These are phyloP conservation scores for Labeo calbasu DNA, from an alignment of 2,797 vertebrate genomes.

Conservation along the genomic window DNA sequence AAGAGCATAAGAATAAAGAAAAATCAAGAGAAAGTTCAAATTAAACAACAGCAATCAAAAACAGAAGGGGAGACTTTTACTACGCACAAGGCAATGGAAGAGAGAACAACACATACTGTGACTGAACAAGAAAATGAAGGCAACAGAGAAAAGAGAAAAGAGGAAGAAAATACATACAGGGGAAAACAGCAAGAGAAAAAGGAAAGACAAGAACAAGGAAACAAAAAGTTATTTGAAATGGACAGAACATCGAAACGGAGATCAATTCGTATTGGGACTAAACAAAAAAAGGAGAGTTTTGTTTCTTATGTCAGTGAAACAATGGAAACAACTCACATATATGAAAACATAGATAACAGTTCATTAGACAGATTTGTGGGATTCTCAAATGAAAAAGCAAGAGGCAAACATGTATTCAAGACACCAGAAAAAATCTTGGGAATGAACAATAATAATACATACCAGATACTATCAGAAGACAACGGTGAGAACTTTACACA, in stretches of 20 bases:
- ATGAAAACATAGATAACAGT: neutral
- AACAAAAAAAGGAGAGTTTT: neutral
- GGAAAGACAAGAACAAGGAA: neutral
- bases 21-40: neutral
- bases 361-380: neutral
- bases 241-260: neutral
- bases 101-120: neutral
- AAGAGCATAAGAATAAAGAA: neutral
- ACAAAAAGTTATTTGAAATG: neutral
- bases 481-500: neutral
- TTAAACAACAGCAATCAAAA: neutral
- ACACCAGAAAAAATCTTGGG: neutral
- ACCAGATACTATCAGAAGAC: accelerated
- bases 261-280: neutral
- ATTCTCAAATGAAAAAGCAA: neutral
- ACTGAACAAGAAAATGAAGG: neutral
- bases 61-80: neutral
- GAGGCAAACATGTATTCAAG: neutral
- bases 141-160: neutral
- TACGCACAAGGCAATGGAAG: neutral
- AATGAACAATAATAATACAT: neutral
- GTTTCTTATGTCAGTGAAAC: neutral
- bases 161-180: neutral
- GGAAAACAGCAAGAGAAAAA: neutral
- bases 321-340: neutral